Percentiles rank a stretch among this genome's conserved stretches.
phyloP scores from a whole-genome alignment of 2,888 invertebrate genomes.

The Luperina testacea region DNA sequence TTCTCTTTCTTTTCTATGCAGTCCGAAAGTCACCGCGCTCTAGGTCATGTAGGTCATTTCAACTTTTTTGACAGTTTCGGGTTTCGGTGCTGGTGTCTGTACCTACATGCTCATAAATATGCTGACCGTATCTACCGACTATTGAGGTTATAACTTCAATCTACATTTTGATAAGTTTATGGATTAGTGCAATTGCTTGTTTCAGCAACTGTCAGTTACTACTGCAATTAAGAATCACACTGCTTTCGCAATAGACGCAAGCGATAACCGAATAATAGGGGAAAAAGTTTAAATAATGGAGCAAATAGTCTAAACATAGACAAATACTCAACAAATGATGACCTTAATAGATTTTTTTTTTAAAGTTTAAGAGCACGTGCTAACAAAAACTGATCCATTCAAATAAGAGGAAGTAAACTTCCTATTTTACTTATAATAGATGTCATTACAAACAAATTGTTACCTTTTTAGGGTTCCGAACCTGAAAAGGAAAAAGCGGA shows the following conservation, averaged over 20 bases:
- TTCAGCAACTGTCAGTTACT: too few relatives aligned
- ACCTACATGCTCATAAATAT: too few relatives aligned
- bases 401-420: slow-evolving; percentile 52
- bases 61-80: too few relatives aligned
- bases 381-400: slow-evolving; percentile 47
- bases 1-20: too few relatives aligned
- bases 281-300: slow-evolving; percentile 6
- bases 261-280: background rate
- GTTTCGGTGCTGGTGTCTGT: too few relatives aligned
- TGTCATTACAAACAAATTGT: slow-evolving; percentile 6
- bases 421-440: slow-evolving; percentile 40
- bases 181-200: background rate
- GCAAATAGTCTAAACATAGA: slow-evolving; percentile 2
- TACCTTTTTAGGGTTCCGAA: background rate
- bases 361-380: slow-evolving; percentile 10
- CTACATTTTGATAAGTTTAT: background rate
- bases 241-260: background rate
- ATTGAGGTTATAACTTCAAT: too few relatives aligned
- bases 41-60: too few relatives aligned
- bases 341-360: slow-evolving; percentile 50
- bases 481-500: too few relatives aligned
- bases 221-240: background rate
- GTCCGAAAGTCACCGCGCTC: too few relatives aligned
- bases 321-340: slow-evolving; percentile 49
- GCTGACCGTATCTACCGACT: too few relatives aligned